Base-by-base conservation (phyloP, 2,888 invertebrate genomes). In the Andrena dorsata region DNA sequence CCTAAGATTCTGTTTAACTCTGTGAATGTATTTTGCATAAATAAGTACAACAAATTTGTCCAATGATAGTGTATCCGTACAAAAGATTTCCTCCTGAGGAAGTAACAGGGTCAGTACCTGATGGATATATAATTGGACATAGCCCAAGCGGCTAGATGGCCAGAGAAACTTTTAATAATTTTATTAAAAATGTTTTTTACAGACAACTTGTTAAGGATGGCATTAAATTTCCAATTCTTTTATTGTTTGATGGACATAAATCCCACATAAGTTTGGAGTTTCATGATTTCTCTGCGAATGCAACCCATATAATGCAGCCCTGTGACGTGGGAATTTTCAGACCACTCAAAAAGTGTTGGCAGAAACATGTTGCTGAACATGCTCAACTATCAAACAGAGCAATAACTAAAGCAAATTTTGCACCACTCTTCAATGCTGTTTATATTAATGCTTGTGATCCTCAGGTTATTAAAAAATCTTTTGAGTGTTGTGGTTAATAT, bases 211-310 rank as follows among this genome's bases (percentile, higher is more conserved):
- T 53, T 53, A 53, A 20, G 6, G 51, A 53, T 53, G 20, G 51
- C 20, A 53, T 53, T 53, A 53, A 53, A 53, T 53, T 53, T 53
- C 20, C 51, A 53, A 20, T 53, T 53, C 51, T 53, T 20, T 53
- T 53, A 53, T 53, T 53, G 51, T 53, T 53, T 53, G 51, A 53
- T 53, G 51, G 51, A 53, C 51, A 53, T 20, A 53, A 53, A 53
- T 53, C 20, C 3, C 51, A 53, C 51, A 53, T 53, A 53, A 53
- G 51, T 20, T 53, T 53, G 0, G 20, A 53, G 20, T 53, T 53
- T 20, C 51, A 53, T 53, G 51, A 53, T 53, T 53, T 53, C 51
- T 53, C 8, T 8, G 51, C 41, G 13, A 41, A 13, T 13, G 41
- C 41, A 41, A 41, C 41, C 13, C 41, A 41, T 16, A 41, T 41